Percentiles rank a stretch among this genome's conserved stretches.
These are phyloP conservation scores for Rhinichthys klamathensis DNA, from an alignment of 2,113 vertebrate genomes.

Conservation along the genomic window DNA sequence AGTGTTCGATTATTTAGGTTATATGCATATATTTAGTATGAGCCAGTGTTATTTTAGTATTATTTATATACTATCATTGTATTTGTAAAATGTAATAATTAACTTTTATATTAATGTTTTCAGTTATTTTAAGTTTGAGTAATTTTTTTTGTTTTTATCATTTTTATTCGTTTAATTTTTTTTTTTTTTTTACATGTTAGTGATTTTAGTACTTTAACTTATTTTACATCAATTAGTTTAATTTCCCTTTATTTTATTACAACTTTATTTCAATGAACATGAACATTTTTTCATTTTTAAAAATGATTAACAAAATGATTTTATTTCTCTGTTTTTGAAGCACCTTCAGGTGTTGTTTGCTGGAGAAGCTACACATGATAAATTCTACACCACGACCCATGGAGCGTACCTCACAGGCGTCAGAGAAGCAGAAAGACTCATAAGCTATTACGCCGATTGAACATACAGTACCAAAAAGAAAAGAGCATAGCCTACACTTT, in stretches of 20 bases:
- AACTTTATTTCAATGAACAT: too few relatives aligned
- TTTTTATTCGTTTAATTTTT: background rate
- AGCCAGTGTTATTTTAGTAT: too few relatives aligned
- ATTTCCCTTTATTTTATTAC: background rate
- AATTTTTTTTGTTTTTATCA: too few relatives aligned
- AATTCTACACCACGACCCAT: conserved; percentile 70
- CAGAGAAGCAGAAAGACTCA: conserved; percentile 61
- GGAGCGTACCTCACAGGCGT: conserved; percentile 64
- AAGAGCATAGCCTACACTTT: background rate
- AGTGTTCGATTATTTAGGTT: background rate
- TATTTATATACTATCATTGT: too few relatives aligned
- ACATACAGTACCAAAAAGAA: background rate
- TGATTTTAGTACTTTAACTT: background rate
- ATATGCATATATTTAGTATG: too few relatives aligned
- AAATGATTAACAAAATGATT: background rate
- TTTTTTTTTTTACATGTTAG: background rate
- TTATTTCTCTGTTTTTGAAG: conserved; percentile 43
- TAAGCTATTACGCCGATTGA: conserved; percentile 39
- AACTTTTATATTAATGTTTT: too few relatives aligned
- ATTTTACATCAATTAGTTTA: background rate
- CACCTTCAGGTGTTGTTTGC: conserved; percentile 70
- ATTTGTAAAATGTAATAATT: too few relatives aligned
- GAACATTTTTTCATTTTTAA: too few relatives aligned
- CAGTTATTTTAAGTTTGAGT: too few relatives aligned
- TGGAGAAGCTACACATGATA: conserved; percentile 66